These are phyloP conservation scores for Conchocele bisecta DNA, from an alignment of 2,888 invertebrate genomes.

Conservation along the genomic window DNA sequence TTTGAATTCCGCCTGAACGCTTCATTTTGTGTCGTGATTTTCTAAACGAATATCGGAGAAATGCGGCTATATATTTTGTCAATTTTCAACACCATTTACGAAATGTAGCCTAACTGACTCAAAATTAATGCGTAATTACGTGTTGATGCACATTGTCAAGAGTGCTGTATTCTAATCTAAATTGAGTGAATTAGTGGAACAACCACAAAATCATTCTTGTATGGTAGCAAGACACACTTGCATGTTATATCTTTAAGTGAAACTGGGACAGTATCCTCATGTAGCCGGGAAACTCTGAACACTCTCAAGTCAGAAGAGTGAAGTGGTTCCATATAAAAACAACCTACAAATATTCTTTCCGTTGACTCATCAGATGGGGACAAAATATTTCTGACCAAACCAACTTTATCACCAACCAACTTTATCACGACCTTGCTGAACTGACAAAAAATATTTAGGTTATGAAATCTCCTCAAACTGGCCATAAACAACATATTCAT, in stretches of 20 bases:
- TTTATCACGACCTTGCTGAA: slow-evolving; percentile 8
- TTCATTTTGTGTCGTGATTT: no score
- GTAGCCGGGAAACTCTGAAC: slow-evolving; percentile 13
- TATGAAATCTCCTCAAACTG: neutral
- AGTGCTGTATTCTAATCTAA: no score
- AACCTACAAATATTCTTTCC: slow-evolving; percentile 18
- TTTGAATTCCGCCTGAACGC: no score
- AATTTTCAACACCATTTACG: no score
- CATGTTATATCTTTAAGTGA: neutral
- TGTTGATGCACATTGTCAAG: no score
- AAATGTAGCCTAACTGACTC: neutral
- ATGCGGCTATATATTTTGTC: no score
- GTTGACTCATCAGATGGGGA: slow-evolving; percentile 14
- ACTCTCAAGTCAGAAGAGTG: slow-evolving; percentile 19
- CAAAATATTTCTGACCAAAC: slow-evolving; percentile 18
- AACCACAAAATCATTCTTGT: neutral
- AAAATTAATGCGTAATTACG: neutral
- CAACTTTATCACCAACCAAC: slow-evolving; percentile 4
- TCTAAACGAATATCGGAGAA: no score
- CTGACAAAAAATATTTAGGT: slow-evolving; percentile 6
- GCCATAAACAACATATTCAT: neutral
- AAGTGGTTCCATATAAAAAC: slow-evolving; percentile 19
- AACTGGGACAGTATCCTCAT: slow-evolving; percentile 14
- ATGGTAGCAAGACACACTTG: slow-evolving; percentile 12
- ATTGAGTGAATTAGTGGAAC: neutral